These are phyloP conservation scores for Chionis minor DNA, from an alignment of 2,113 vertebrate genomes.

Conservation along the genomic window DNA sequence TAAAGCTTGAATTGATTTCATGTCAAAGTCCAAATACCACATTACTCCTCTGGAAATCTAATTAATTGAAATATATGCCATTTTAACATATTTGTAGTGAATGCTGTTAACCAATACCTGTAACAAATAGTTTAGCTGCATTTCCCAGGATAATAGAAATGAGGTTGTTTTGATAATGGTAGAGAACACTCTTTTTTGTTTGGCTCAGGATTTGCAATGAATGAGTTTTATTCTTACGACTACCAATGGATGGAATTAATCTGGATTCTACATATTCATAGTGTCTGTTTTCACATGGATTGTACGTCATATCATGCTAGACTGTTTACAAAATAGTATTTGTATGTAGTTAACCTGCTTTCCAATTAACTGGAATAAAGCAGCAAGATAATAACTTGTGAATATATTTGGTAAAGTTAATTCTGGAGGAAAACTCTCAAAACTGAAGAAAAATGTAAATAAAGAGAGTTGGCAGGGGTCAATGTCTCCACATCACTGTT, in stretches of 20 bases:
- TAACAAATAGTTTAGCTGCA: neutral
- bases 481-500: neutral
- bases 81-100: constrained; percentile 57
- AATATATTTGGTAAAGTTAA: neutral
- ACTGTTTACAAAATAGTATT: neutral
- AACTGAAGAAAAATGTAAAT: neutral
- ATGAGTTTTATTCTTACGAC: neutral
- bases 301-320: neutral
- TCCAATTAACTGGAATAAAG: neutral
- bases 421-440: neutral
- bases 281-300: neutral
- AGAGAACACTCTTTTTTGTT: neutral
- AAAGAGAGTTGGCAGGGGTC: neutral
- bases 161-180: neutral
- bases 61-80: constrained; percentile 72
- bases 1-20: constrained; percentile 74
- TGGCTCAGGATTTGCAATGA: neutral
- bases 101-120: neutral
- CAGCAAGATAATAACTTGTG: neutral
- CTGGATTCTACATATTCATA: neutral
- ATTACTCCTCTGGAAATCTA: constrained; percentile 67
- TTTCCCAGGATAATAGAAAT: neutral
- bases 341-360: neutral
- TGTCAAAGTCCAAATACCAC: constrained; percentile 72
- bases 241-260: neutral